A percentile compares a stretch with the other conserved stretches of the same genome.
These are phyloP conservation scores for Agrotis ipsilon DNA, from an alignment of 2,888 invertebrate genomes.

Conservation along the genomic window DNA sequence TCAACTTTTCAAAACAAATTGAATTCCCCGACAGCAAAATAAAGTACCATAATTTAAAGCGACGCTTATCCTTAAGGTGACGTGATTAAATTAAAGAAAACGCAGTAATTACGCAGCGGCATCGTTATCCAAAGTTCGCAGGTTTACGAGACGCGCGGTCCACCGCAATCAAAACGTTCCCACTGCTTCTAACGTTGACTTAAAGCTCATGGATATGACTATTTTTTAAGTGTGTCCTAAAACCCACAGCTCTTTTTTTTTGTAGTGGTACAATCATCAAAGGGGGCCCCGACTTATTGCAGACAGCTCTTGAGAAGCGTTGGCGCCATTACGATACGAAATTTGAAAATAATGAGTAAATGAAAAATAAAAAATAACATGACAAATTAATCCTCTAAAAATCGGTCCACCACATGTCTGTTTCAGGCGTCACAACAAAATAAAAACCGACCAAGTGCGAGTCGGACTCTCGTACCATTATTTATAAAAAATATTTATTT, in stretches of 20 bases:
- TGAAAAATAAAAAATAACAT: neutral
- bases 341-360: too few species aligned
- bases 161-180: slow-evolving; percentile 85
- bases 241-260: too few species aligned
- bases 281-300: too few species aligned
- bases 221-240: too few species aligned
- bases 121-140: slow-evolving; percentile 75
- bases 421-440: neutral
- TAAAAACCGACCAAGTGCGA: too few species aligned
- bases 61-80: slow-evolving; percentile 24
- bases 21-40: neutral
- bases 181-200: slow-evolving; percentile 63
- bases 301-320: too few species aligned
- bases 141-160: slow-evolving; percentile 78
- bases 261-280: too few species aligned
- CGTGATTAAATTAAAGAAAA: slow-evolving; percentile 77
- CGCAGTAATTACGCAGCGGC: slow-evolving; percentile 75
- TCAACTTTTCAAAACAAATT: slow-evolving; percentile 6
- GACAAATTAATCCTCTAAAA: neutral
- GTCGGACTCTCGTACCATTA: too few species aligned
- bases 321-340: too few species aligned
- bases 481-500: too few species aligned
- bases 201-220: slow-evolving; percentile 62
- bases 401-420: neutral
- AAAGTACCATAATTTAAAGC: slow-evolving; percentile 24